Evolutionary conservation across 1,140 invertebrate species (phyloP).

Genomic region (Subanguina moxae): DNA sequence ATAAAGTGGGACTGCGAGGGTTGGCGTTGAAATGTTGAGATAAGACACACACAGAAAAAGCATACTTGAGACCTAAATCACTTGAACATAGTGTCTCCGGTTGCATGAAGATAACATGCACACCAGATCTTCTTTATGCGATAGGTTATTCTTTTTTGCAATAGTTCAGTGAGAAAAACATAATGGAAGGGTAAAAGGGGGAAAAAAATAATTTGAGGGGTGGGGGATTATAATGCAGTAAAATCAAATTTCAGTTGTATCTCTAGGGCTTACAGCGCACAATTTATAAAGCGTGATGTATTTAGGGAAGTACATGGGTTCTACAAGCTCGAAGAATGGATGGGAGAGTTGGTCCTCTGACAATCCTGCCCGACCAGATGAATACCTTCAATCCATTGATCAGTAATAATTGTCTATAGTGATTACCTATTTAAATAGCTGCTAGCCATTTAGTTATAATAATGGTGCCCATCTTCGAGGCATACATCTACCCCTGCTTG

Average conservation of each 20-base stretch:
- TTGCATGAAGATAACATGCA: no score
- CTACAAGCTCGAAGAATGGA: conserved; percentile 57
- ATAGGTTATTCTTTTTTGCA: no score
- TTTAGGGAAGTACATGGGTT: conserved; percentile 40
- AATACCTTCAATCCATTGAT: conserved; percentile 65
- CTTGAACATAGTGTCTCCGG: not conserved
- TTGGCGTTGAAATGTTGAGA: no score
- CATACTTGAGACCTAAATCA: no score
- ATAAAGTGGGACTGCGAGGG: no score
- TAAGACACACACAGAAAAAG: no score
- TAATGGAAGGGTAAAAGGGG: no score
- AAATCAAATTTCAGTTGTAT: not conserved
- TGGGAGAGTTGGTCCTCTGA: conserved; percentile 59
- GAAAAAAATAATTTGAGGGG: not conserved
- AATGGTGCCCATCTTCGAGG: conserved; percentile 56
- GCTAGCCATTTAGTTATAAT: not conserved
- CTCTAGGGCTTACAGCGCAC: not conserved
- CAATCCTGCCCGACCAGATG: conserved; percentile 81
- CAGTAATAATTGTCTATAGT: conserved; percentile 17
- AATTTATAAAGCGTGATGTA: not conserved
- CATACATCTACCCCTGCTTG: conserved; percentile 57
- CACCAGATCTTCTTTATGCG: no score
- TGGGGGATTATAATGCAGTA: no score
- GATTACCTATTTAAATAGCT: not conserved
- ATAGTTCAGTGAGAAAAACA: no score